These are phyloP conservation scores for Geopemphigus sp. DNA, from an alignment of 1,140 invertebrate species.

Conservation along the genomic window DNA sequence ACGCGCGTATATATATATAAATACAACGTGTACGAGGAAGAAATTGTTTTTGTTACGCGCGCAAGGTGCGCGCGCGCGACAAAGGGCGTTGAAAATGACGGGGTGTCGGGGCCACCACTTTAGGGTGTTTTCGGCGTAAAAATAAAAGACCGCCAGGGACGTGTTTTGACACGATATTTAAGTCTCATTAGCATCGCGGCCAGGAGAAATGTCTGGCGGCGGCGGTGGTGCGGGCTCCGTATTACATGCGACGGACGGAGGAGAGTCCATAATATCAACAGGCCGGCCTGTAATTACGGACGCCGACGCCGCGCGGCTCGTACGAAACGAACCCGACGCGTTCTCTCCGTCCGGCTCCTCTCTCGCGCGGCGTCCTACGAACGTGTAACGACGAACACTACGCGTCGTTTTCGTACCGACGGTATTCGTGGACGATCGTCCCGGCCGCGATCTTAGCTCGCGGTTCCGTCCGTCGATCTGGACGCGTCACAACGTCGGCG, in stretches of 20 bases:
- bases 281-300: conserved; percentile 44
- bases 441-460: too few relatives aligned
- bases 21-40: not conserved
- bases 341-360: too few relatives aligned
- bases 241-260: conserved; percentile 12
- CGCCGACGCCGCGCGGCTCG: not conserved
- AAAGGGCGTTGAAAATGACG: conserved; percentile 47
- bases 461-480: conserved; percentile 26
- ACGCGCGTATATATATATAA: too few relatives aligned
- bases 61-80: conserved; percentile 42
- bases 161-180: conserved; percentile 49
- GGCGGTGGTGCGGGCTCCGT: too few relatives aligned
- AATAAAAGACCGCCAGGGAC: conserved; percentile 44
- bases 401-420: too few relatives aligned
- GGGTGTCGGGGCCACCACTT: conserved; percentile 38
- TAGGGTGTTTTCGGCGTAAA: conserved; percentile 29
- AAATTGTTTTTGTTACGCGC: conserved; percentile 18
- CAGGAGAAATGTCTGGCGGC: not conserved
- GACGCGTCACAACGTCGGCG: not conserved
- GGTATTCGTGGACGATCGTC: too few relatives aligned
- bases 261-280: conserved; percentile 49
- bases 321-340: conserved; percentile 10
- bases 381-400: too few relatives aligned
- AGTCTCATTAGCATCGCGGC: conserved; percentile 45
- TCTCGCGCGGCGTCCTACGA: too few relatives aligned